Base-by-base conservation (phyloP, 2,797 vertebrate species). In the Lemur catta region DNA sequence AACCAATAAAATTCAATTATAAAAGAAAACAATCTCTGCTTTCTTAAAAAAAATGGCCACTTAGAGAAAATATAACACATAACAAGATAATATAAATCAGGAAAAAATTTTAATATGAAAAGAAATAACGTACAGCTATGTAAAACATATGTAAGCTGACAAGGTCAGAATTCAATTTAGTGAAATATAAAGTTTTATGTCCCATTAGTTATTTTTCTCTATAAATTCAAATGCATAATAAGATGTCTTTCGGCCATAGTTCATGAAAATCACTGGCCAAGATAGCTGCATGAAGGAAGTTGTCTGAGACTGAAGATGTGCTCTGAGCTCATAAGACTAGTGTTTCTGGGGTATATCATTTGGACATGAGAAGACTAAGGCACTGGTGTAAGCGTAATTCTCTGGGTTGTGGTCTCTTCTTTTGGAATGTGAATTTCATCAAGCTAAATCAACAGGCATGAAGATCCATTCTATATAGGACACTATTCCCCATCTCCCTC, bases 131-230 rank as follows among this genome's bases (percentile, higher is more conserved):
- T 30, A 81, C 7, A 69, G 38, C 55, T 78, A 22, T 38, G 6
- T 41, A 78, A 95, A 93, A 67, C 7, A 43, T 38, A 22, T 82
- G 2, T 82, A 97, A 89, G n/a, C 24, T 61, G 50, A 81, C 4
- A 17, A 92, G 8, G 20, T 65, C 26, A 91, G 52, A 94, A 75
- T 50, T 57, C 69, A 96, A 88, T 89, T 95, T 57, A 92, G 28
- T 93, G 18, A 75, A 88, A 94, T 79, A 86, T 18, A 46, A 96
- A 92, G 18, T 87, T 52, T 84, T 79, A 38, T 79, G 20, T 78
- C 79, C 4, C 12, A 67, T 13, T n/a, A 38, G 5, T 38, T 74
- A 14, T 43, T 67, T 72, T 82, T 80, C 87, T 92, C 59, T 81
- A 15, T 61, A 88, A 43, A 81, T 22, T 81, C 30, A 59, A 90